A percentile compares a stretch with the other conserved stretches of the same genome.
phyloP scores from a whole-genome alignment of 2,797 vertebrate species.

The Chaenodraco wilsoni region DNA sequence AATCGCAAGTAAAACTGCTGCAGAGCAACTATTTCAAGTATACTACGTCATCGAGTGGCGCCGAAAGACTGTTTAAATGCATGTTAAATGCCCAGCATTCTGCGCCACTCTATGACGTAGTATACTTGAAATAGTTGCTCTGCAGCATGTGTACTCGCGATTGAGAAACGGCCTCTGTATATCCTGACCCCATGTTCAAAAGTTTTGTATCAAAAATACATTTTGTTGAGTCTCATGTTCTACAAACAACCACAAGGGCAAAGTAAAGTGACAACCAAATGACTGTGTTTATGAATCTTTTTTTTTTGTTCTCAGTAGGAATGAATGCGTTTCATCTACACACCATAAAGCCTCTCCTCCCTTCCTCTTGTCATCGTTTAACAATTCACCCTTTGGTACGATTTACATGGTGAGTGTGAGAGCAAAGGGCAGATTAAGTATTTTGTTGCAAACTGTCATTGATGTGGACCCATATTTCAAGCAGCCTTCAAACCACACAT shows the following conservation, averaged over 20 bases:
- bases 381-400: slow-evolving; percentile 39
- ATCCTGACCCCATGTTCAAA: background rate
- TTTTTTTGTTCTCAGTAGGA: slow-evolving; percentile 25
- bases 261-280: background rate
- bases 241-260: background rate
- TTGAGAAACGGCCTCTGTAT: too few species aligned
- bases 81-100: too few species aligned
- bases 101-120: too few species aligned
- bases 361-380: slow-evolving; percentile 50
- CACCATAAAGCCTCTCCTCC: slow-evolving; percentile 47
- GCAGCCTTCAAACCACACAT: slow-evolving; percentile 60
- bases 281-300: slow-evolving; percentile 1
- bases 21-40: too few species aligned
- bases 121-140: too few species aligned
- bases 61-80: too few species aligned
- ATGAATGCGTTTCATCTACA: slow-evolving; percentile 29
- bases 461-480: slow-evolving; percentile 57
- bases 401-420: slow-evolving; percentile 60
- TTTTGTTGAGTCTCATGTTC: background rate
- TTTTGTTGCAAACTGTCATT: slow-evolving; percentile 49
- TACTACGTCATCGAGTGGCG: too few species aligned
- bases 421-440: slow-evolving; percentile 33
- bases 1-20: too few species aligned
- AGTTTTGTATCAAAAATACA: background rate
- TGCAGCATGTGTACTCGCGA: too few species aligned